phyloP scores from a whole-genome alignment of 2,888 invertebrate genomes.

The Dysmachus trigonus region DNA sequence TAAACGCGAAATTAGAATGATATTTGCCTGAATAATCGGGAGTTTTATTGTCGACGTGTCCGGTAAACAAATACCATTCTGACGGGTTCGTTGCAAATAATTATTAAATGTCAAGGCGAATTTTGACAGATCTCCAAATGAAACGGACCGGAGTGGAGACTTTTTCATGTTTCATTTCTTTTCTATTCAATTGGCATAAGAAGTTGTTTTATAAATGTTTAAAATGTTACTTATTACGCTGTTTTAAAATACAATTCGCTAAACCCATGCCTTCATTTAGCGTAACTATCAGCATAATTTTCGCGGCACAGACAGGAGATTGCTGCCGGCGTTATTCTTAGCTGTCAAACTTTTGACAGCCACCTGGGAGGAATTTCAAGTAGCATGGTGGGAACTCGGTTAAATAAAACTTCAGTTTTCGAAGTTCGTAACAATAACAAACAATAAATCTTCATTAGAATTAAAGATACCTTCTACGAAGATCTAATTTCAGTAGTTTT shows the following conservation, averaged over 20 bases:
- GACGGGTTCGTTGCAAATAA: not conserved
- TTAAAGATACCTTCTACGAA: not conserved
- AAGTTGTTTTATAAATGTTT: too few relatives aligned
- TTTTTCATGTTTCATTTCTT: not conserved
- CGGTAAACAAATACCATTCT: constrained; percentile 42
- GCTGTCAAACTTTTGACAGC: not conserved
- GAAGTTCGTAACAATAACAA: not conserved
- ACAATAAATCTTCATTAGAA: not conserved
- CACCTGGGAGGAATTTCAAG: not conserved
- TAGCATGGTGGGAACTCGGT: not conserved
- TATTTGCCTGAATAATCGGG: not conserved
- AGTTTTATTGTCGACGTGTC: constrained; percentile 47
- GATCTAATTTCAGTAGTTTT: not conserved
- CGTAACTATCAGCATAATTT: not conserved
- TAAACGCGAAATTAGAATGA: not conserved
- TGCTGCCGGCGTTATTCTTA: not conserved
- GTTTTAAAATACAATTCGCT: not conserved
- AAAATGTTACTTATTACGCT: not conserved
- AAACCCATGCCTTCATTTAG: not conserved
- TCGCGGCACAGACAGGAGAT: not conserved
- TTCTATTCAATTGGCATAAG: not conserved
- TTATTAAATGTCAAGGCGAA: not conserved
- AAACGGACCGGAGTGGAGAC: not conserved
- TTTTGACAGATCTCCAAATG: not conserved
- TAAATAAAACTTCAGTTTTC: not conserved